These are phyloP conservation scores for Euzophera pinguis DNA, from an alignment of 2,888 invertebrate genomes.

Conservation along the genomic window DNA sequence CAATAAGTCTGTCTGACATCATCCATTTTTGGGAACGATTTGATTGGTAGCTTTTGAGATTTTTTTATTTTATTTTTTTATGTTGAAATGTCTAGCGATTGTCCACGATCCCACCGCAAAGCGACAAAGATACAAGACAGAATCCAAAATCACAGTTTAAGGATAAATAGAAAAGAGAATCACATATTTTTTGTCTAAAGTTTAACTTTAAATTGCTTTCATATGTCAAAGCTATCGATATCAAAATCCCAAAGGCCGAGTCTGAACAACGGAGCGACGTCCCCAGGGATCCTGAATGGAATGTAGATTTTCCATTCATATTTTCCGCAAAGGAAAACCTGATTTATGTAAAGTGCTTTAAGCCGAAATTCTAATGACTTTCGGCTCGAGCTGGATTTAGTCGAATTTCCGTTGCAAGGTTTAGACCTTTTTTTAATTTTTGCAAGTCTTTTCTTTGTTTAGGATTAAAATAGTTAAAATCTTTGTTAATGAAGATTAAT, in stretches of 20 bases:
- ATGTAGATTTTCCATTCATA: not conserved
- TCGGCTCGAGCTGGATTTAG: not conserved
- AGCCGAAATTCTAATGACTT: not conserved
- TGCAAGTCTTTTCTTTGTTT: too few species aligned
- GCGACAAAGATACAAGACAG: too few species aligned
- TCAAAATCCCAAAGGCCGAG: not conserved
- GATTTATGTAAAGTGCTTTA: not conserved
- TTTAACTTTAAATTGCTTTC: not conserved
- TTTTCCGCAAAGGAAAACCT: not conserved
- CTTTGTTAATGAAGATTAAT: too few species aligned
- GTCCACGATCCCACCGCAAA: too few species aligned
- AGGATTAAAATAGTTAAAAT: too few species aligned
- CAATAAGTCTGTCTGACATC: too few species aligned
- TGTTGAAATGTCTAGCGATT: too few species aligned
- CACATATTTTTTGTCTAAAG: not conserved
- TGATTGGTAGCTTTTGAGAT: too few species aligned
- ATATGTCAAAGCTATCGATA: constrained; percentile 1
- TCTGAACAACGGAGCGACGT: not conserved
- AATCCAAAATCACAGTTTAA: too few species aligned
- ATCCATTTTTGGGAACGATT: too few species aligned
- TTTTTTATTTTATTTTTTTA: too few species aligned
- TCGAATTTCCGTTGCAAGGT: not conserved
- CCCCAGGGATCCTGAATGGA: not conserved
- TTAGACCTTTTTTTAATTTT: not conserved
- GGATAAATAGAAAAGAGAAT: too few species aligned